These are phyloP conservation scores for Narcine bancroftii DNA, from an alignment of 2,113 vertebrate genomes.

Conservation along the genomic window DNA sequence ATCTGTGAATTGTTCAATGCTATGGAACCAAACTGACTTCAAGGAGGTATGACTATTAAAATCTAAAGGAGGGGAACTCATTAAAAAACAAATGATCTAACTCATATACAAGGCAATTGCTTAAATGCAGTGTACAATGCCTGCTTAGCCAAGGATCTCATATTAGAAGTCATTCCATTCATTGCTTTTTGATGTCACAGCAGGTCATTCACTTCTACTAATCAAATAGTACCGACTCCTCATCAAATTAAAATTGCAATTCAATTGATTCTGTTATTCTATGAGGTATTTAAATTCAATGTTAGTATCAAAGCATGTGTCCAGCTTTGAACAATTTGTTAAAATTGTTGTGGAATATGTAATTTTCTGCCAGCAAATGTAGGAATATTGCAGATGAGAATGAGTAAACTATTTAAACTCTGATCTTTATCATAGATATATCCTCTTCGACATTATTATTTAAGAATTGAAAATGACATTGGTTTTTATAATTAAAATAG, in stretches of 20 bases:
- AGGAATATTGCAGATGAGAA: too few species aligned
- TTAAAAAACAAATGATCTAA: slow-evolving; percentile 17
- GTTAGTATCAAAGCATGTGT: background rate
- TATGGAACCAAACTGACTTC: background rate
- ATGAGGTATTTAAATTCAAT: background rate
- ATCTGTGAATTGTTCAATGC: background rate
- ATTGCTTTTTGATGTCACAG: background rate
- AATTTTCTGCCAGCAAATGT: background rate
- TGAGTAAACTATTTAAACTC: background rate
- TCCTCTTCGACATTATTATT: background rate
- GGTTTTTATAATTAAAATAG: background rate
- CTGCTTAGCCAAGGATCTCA: background rate
- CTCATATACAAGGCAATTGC: background rate
- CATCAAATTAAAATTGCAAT: background rate
- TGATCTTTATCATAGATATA: background rate
- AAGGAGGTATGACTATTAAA: background rate
- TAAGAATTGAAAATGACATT: background rate
- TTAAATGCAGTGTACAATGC: background rate
- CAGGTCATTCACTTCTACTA: background rate
- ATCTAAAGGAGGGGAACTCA: background rate
- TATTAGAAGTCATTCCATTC: background rate
- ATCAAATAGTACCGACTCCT: background rate
- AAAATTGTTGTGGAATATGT: background rate
- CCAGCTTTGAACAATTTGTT: background rate
- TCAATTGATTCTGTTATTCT: slow-evolving; percentile 3